phyloP scores from a whole-genome alignment of 2,113 vertebrate species.

The Triplophysa siluroides region DNA sequence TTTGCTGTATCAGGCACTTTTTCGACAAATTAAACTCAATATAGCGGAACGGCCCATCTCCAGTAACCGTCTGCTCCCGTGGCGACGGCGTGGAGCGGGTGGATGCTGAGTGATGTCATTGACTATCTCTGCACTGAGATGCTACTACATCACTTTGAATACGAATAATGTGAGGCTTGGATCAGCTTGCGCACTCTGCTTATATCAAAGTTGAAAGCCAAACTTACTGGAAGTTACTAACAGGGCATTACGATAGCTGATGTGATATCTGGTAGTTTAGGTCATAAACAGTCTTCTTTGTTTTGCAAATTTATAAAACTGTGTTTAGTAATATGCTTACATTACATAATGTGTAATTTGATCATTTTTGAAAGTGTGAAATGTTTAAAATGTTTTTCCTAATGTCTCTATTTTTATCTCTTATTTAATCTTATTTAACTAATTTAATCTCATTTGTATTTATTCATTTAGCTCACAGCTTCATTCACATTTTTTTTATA shows the following conservation, averaged over 20 bases:
- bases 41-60: conserved; percentile 53
- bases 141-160: not conserved
- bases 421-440: no score
- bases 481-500: no score
- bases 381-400: not conserved
- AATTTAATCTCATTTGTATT: no score
- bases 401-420: no score
- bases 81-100: not conserved
- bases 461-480: no score
- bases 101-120: conserved; percentile 10
- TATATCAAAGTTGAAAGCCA: no score
- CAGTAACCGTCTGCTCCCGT: conserved; percentile 29
- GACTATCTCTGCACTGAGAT: not conserved
- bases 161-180: not conserved
- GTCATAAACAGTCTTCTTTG: not conserved
- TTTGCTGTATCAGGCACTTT: conserved; percentile 61
- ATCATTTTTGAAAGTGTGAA: not conserved
- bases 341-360: not conserved
- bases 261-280: no score
- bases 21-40: conserved; percentile 64
- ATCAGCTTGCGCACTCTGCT: not conserved
- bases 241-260: not conserved
- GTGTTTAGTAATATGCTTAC: not conserved
- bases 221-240: not conserved
- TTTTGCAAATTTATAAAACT: not conserved